Conservation (phyloP, 1,140 invertebrate genomes). For the Papilio glaucus region DNA sequence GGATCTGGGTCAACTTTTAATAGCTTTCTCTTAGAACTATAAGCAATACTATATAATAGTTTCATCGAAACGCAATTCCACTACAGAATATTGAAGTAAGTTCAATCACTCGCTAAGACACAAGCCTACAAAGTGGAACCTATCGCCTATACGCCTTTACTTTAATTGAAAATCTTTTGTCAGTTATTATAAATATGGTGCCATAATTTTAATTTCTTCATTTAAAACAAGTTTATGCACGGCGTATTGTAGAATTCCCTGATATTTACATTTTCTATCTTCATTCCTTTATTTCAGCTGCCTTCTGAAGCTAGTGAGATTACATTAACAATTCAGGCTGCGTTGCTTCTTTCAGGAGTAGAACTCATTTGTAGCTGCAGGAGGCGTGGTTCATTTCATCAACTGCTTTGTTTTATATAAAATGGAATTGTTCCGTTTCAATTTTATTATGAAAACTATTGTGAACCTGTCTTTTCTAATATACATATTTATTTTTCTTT, state of each 20-base stretch:
- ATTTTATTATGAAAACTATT: too few relatives aligned
- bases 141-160: too few relatives aligned
- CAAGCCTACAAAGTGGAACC: too few relatives aligned
- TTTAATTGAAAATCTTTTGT: too few relatives aligned
- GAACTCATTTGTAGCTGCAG: conserved; percentile 5
- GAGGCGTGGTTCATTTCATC: background rate
- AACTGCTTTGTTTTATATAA: background rate
- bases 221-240: background rate
- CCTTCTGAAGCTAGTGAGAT: background rate
- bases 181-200: background rate
- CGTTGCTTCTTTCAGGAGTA: background rate
- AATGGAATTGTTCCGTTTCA: background rate
- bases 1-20: background rate
- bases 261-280: background rate
- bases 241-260: background rate
- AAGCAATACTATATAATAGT: background rate
- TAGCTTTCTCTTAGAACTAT: background rate
- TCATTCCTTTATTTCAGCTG: background rate
- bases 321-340: conserved; percentile 7
- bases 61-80: background rate
- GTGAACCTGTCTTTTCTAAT: too few relatives aligned
- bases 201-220: background rate
- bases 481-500: too few relatives aligned
- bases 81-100: too few relatives aligned
- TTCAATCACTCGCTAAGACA: too few relatives aligned